A percentile compares a stretch with the other conserved stretches of the same genome.
Conservation (phyloP, 2,888 invertebrate genomes). For the Drosophila nr. perissopoda region DNA sequence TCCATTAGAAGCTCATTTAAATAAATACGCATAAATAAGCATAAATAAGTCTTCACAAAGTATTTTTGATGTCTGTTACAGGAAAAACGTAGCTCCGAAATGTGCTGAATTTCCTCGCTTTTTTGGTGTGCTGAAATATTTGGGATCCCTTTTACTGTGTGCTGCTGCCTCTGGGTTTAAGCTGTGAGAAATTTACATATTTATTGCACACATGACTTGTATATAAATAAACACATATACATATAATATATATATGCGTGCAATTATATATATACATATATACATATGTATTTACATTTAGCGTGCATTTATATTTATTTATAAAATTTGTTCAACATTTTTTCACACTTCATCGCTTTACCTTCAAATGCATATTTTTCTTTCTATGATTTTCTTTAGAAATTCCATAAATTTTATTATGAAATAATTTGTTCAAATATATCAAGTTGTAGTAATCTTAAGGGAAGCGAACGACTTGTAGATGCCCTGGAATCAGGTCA, state of each 20-base stretch:
- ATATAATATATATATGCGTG: not conserved
- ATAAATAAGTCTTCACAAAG: conserved; percentile 42
- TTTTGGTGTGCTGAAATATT: not conserved
- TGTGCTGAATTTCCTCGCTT: not conserved
- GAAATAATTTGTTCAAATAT: conserved; percentile 13
- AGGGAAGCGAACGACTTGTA: not conserved
- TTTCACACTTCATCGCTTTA: not conserved
- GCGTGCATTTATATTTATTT: not conserved
- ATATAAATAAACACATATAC: not conserved
- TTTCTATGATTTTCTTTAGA: conserved; percentile 2
- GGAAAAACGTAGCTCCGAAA: not conserved
- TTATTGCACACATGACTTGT: not conserved
- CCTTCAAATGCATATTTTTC: not conserved
- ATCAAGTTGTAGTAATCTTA: not conserved
- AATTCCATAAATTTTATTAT: conserved; percentile 18
- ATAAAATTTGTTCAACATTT: not conserved
- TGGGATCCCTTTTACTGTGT: not conserved
- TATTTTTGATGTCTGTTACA: conserved; percentile 8
- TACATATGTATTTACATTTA: not conserved
- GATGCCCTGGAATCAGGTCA: not conserved
- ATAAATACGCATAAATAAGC: conserved; percentile 25
- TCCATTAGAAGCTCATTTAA: conserved; percentile 44
- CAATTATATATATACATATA: not conserved
- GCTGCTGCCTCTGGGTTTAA: not conserved
- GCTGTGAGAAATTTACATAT: not conserved